Conservation (phyloP, 2,797 vertebrate species). For the Pogoniulus pusillus region DNA sequence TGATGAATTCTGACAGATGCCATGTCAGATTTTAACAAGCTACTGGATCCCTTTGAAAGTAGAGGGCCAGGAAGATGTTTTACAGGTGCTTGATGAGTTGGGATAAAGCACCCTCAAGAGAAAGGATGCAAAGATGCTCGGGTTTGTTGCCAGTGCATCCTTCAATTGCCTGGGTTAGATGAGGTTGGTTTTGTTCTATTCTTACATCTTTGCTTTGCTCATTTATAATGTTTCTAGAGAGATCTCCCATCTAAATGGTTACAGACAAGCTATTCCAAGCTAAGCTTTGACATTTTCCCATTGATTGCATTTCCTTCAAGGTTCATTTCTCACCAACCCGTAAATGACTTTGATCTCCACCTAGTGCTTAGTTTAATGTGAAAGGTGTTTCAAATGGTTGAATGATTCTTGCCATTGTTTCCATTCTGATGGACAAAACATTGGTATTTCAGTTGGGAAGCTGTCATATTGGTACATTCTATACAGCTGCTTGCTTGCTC, state of each 20-base stretch:
- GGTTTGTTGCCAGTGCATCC: not conserved
- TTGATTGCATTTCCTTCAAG: slow-evolving; percentile 37
- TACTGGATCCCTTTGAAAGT: not conserved
- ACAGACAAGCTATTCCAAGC: not conserved
- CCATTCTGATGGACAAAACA: not conserved
- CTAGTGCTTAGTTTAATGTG: slow-evolving; percentile 38
- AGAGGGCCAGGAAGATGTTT: not conserved
- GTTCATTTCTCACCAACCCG: slow-evolving; percentile 30
- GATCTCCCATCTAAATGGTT: not conserved
- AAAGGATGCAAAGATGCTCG: not conserved
- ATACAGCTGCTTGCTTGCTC: not conserved
- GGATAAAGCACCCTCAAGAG: not conserved
- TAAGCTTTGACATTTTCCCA: slow-evolving; percentile 38
- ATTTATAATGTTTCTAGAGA: not conserved
- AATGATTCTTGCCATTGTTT: slow-evolving; percentile 18
- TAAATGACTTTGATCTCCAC: slow-evolving; percentile 56
- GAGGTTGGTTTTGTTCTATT: not conserved
- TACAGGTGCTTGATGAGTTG: slow-evolving; percentile 5
- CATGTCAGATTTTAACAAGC: slow-evolving; percentile 24
- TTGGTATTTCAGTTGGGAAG: not conserved
- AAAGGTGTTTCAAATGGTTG: slow-evolving; percentile 42
- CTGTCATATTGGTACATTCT: not conserved
- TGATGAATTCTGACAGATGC: slow-evolving; percentile 37
- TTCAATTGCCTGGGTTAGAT: not conserved
- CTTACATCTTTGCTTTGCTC: not conserved